Evolutionary conservation across 2,113 vertebrate genomes (phyloP), one percentile per base, ranked within the genome.

Genomic region (Crocuta crocuta): DNA sequence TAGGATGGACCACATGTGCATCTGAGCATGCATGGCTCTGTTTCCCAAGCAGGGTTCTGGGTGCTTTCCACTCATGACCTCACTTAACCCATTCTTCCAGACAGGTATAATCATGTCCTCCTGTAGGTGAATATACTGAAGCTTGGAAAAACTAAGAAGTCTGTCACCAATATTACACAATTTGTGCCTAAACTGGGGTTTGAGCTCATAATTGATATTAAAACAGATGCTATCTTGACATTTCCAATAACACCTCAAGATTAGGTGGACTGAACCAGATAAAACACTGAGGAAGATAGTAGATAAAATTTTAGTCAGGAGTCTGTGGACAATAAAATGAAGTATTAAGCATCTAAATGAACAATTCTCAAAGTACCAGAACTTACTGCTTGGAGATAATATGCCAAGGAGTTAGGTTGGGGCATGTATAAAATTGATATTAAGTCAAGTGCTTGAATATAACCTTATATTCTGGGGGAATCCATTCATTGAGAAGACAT

Each of bases 331-430:
- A n/a, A 28, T 10, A 85, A 89, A 74, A 13, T 28, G 70, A 68
- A 43, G 1, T 24, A 2, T n/a, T 17, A n/a, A 58, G 28, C 7
- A 63, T 0, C 33, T 45, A 39, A 55, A 17, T 21, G 1, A 31
- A 35, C 58, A 26, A 4, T 26, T 5, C n/a, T 71, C 39, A 39
- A 4, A 74, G 66, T 15, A 11, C 50, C 70, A 63, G 21, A 13
- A 39, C n/a, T 63, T 48, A 45, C 35, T 50, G 2, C 39, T 35
- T 45, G 15, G 87, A 53, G 55, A n/a, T 1, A 65, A 16, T 43
- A 2, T 73, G 1, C 28, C 76, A 53, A 24, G 9, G 21, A 7
- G 2, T 3, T 73, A 2, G 17, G 10, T 35, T n/a, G 15, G 4
- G 26, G 10, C 16, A 31, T 31, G 7, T 4, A 9, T 86, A 9